A percentile compares a stretch with the other conserved stretches of the same genome.
phyloP scores from a whole-genome alignment of 2,113 vertebrate species.

The Amazona guildingii region DNA sequence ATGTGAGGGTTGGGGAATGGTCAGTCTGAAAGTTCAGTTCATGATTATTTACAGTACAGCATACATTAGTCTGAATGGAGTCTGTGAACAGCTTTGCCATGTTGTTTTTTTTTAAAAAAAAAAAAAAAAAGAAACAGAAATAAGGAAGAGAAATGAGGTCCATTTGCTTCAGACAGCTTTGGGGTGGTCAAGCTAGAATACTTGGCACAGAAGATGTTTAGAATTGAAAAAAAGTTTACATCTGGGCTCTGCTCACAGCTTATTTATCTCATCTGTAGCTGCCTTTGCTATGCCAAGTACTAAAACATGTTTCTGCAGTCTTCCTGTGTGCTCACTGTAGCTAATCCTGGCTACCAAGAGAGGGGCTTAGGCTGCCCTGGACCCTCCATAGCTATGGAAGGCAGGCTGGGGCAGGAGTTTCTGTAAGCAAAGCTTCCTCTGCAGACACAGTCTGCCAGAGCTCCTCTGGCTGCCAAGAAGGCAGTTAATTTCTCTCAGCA shows the following conservation, averaged over 20 bases:
- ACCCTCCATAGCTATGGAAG: rapidly evolving
- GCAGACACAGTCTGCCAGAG: not conserved
- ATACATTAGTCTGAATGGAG: slow-evolving; percentile 11
- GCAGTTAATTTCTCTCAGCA: not conserved
- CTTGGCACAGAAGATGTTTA: slow-evolving; percentile 40
- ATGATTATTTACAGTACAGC: slow-evolving; percentile 35
- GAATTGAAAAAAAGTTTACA: slow-evolving; percentile 25
- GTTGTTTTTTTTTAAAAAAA: not conserved
- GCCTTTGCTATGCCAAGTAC: not conserved
- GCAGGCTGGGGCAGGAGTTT: not conserved
- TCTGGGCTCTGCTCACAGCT: slow-evolving; percentile 11
- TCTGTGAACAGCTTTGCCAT: slow-evolving; percentile 35
- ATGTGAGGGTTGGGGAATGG: not conserved
- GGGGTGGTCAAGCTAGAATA: slow-evolving; percentile 47
- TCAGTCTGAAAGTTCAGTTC: not conserved
- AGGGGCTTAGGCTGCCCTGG: not conserved
- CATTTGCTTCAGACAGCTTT: slow-evolving; percentile 43
- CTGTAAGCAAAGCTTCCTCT: not conserved
- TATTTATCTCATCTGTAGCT: not conserved
- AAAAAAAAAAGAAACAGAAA: not conserved
- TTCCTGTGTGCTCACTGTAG: not conserved
- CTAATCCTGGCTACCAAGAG: not conserved
- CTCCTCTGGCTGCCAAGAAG: not conserved
- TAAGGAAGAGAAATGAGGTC: slow-evolving; percentile 48
- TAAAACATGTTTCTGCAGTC: not conserved